Evolutionary conservation across 2,797 vertebrate species (phyloP).

Genomic region (Mus minutoides): DNA sequence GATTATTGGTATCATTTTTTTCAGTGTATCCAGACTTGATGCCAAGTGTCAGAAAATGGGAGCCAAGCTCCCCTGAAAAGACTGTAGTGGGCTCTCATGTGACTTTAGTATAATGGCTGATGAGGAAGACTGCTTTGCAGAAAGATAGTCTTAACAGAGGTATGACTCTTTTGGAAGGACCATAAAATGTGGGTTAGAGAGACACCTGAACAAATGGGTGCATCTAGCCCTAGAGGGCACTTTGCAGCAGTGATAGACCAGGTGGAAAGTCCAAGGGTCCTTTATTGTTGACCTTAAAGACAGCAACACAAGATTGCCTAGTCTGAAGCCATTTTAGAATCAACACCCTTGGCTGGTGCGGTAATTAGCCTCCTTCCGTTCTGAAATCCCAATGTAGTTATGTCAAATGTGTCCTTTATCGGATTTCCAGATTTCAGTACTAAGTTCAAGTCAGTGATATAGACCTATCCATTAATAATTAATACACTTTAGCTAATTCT

Average conservation of each 20-base stretch:
- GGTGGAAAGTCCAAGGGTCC: not conserved
- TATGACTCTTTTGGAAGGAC: not conserved
- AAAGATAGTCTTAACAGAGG: not conserved
- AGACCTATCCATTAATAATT: not conserved
- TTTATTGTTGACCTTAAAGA: slow-evolving; percentile 39
- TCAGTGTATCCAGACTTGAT: not conserved
- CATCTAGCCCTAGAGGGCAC: not conserved
- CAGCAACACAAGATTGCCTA: not conserved
- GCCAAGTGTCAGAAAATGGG: not conserved
- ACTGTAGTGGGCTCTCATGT: not conserved
- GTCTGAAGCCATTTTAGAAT: slow-evolving; percentile 32
- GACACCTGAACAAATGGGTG: not conserved
- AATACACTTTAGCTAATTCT: slow-evolving; percentile 21
- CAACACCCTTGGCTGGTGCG: not conserved
- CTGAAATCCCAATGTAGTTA: slow-evolving; percentile 55
- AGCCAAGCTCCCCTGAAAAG: slow-evolving; percentile 6
- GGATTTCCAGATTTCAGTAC: slow-evolving; percentile 35
- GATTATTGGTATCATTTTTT: slow-evolving; percentile 27
- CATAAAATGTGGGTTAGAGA: not conserved
- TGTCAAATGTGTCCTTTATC: slow-evolving; percentile 28
- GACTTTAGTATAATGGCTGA: not conserved
- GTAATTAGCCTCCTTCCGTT: slow-evolving; percentile 8
- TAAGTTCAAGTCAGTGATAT: slow-evolving; percentile 5
- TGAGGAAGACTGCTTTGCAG: not conserved
- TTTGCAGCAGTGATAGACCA: not conserved